These are phyloP conservation scores for Ophioninae sp. DNA, from an alignment of 2,888 invertebrate species.

Conservation along the genomic window DNA sequence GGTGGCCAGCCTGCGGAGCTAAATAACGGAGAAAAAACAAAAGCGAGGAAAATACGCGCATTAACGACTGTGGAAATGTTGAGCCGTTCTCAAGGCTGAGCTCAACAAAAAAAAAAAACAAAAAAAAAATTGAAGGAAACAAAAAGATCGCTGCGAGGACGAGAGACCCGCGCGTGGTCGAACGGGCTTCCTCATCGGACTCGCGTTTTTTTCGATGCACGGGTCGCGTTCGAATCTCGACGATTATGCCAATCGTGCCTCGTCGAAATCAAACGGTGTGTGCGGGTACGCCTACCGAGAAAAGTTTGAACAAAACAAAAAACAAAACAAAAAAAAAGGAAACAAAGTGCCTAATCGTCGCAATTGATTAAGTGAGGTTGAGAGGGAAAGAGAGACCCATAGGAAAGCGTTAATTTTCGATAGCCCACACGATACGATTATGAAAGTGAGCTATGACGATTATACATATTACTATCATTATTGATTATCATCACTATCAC, in stretches of 20 bases:
- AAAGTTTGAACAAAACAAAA: slow-evolving; percentile 12
- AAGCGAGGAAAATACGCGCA: slow-evolving; percentile 36
- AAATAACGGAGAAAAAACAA: slow-evolving; percentile 8
- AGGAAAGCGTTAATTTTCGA: slow-evolving; percentile 62
- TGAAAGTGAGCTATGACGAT: slow-evolving; percentile 52
- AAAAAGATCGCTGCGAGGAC: slow-evolving; percentile 28
- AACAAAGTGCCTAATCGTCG: slow-evolving; percentile 66
- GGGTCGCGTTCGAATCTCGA: slow-evolving; percentile 62
- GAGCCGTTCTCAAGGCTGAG: slow-evolving; percentile 9
- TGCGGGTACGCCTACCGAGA: slow-evolving; percentile 58
- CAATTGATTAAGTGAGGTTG: slow-evolving; percentile 60
- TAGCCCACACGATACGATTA: slow-evolving; percentile 50
- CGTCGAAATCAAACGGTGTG: slow-evolving; percentile 57
- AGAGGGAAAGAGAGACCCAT: slow-evolving; percentile 41
- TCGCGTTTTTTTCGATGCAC: slow-evolving; percentile 13
- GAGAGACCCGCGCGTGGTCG: slow-evolving; percentile 45
- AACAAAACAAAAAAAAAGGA: slow-evolving; percentile 40
- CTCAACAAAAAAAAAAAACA: slow-evolving; percentile 3
- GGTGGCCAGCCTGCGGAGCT: too few relatives aligned
- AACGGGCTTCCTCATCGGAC: slow-evolving; percentile 34
- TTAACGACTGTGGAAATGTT: slow-evolving; percentile 39
- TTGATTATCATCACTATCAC: slow-evolving; percentile 61
- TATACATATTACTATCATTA: slow-evolving; percentile 63
- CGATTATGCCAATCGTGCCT: slow-evolving; percentile 60
- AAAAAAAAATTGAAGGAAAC: too few relatives aligned